Evolutionary conservation across 2,888 invertebrate species (phyloP).

Genomic region (Scelioninae gen. 1): DNA sequence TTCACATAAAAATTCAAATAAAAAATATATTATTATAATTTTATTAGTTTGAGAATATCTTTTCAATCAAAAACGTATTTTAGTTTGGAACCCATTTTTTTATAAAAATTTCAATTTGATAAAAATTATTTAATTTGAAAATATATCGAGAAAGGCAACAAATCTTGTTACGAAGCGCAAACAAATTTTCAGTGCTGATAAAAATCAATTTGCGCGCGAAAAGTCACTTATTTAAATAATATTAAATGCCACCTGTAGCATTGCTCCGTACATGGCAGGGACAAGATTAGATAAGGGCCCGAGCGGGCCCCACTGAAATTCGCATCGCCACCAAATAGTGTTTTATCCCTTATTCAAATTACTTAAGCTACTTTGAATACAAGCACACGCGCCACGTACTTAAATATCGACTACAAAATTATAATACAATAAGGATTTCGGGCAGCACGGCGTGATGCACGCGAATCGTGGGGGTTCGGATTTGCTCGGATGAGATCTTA

Average conservation of each 20-base stretch:
- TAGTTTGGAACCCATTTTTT: too few species aligned
- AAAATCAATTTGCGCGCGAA: constrained; percentile 6
- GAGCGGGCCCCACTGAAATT: constrained; percentile 71
- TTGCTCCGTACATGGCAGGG: constrained; percentile 78
- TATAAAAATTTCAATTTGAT: too few species aligned
- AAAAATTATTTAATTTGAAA: not conserved
- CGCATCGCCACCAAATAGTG: constrained; percentile 78
- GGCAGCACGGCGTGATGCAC: constrained; percentile 66
- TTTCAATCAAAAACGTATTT: too few species aligned
- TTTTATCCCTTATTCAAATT: constrained; percentile 83
- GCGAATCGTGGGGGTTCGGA: constrained; percentile 58
- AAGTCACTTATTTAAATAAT: constrained; percentile 78
- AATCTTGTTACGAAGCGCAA: constrained; percentile 2
- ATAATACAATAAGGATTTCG: constrained; percentile 82
- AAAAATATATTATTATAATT: too few species aligned
- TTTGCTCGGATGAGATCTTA: constrained; percentile 59
- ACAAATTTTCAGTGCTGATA: constrained; percentile 34
- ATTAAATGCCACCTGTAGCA: constrained; percentile 77
- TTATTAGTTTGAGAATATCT: too few species aligned
- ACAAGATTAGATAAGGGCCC: constrained; percentile 79
- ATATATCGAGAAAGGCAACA: not conserved
- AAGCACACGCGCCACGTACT: constrained; percentile 75
- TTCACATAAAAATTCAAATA: too few species aligned
- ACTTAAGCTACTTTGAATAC: constrained; percentile 81
- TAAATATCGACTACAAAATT: constrained; percentile 78